Evolutionary conservation across 2,888 invertebrate genomes (phyloP).

Genomic region (Ennomos erosarius): DNA sequence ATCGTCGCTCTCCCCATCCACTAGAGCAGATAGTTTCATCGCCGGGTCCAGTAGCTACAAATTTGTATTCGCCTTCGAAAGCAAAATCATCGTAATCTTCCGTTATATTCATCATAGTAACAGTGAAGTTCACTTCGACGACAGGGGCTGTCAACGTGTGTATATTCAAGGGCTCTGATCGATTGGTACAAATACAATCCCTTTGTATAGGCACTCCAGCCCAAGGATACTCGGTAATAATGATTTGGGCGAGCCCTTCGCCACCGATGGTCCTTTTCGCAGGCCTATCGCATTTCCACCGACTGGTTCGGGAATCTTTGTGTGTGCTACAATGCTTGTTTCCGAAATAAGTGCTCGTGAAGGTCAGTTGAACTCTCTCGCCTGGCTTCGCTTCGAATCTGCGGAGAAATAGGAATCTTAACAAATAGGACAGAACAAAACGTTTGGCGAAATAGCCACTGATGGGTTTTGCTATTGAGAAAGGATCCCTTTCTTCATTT

Average conservation of each 20-base stretch:
- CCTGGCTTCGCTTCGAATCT: slow-evolving; percentile 89
- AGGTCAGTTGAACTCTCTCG: slow-evolving; percentile 88
- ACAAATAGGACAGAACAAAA: slow-evolving; percentile 26
- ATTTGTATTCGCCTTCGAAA: slow-evolving; percentile 91
- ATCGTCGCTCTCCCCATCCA: slow-evolving; percentile 87
- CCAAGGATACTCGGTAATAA: slow-evolving; percentile 90
- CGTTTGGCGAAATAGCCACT: slow-evolving; percentile 2
- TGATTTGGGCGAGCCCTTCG: slow-evolving; percentile 86
- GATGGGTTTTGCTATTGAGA: slow-evolving; percentile 22
- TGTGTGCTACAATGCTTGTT: slow-evolving; percentile 88
- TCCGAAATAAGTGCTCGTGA: slow-evolving; percentile 89
- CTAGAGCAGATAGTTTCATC: slow-evolving; percentile 87
- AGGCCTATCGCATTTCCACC: slow-evolving; percentile 88
- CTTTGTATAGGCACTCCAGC: slow-evolving; percentile 87
- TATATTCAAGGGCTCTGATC: slow-evolving; percentile 87
- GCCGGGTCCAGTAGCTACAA: slow-evolving; percentile 84
- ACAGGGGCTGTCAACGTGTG: slow-evolving; percentile 89
- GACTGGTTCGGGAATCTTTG: slow-evolving; percentile 87
- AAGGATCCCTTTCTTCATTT: slow-evolving; percentile 12
- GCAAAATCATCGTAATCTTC: slow-evolving; percentile 92
- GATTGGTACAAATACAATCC: slow-evolving; percentile 90
- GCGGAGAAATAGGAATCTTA: slow-evolving; percentile 36
- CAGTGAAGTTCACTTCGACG: slow-evolving; percentile 90
- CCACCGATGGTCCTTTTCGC: slow-evolving; percentile 74
- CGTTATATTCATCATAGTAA: slow-evolving; percentile 92